A percentile compares a stretch with the other conserved stretches of the same genome.
Conservation (phyloP, 2,113 vertebrate genomes). For the Strix aluco region DNA sequence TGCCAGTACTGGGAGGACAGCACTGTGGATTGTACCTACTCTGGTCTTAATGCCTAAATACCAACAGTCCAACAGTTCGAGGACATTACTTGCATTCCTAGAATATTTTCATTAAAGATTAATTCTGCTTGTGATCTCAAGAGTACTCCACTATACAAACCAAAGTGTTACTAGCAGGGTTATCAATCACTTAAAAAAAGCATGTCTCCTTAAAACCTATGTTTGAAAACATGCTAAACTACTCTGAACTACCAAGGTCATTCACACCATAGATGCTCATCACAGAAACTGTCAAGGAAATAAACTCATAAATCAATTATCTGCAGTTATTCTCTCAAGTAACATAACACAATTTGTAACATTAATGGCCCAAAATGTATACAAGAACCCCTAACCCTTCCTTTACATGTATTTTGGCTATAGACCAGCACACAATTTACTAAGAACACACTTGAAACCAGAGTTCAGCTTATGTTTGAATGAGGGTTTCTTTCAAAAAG, state of each 20-base stretch:
- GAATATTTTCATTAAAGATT: neutral
- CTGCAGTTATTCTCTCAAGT: neutral
- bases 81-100: neutral
- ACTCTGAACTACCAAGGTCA: neutral
- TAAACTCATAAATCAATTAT: neutral
- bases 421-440: neutral
- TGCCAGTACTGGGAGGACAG: neutral
- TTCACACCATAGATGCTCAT: neutral
- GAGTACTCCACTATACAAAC: neutral
- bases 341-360: neutral
- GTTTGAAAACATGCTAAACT: neutral
- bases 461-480: neutral
- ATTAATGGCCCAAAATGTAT: neutral
- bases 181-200: neutral
- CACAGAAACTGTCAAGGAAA: neutral
- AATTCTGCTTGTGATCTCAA: neutral
- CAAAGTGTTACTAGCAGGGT: neutral
- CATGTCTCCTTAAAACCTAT: neutral
- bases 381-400: neutral
- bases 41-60: neutral
- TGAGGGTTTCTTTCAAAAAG: neutral
- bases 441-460: neutral
- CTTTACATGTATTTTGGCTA: neutral
- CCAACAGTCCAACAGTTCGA: neutral
- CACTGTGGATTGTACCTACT: neutral